These are phyloP conservation scores for Heliconius charithonia DNA, from an alignment of 2,888 invertebrate species.

Conservation along the genomic window DNA sequence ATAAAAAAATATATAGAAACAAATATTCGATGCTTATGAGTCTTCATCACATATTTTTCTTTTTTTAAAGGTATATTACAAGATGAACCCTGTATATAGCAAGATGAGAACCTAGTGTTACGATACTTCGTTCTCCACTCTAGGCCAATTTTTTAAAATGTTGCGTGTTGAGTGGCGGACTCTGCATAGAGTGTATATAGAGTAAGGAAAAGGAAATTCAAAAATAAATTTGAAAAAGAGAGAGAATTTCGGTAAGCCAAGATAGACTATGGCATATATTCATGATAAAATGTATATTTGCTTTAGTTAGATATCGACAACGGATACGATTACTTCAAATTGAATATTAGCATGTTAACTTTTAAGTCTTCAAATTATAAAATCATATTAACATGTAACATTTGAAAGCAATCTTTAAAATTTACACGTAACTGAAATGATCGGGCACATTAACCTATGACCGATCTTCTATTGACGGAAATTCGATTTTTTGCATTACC, in stretches of 20 bases:
- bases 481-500: background rate
- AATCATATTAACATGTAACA: background rate
- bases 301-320: background rate
- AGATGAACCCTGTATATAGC: background rate
- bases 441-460: conserved; percentile 7
- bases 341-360: background rate
- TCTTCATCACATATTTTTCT: background rate
- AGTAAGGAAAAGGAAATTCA: background rate
- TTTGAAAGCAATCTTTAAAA: conserved; percentile 6
- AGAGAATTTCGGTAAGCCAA: background rate
- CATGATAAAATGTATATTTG: too few species aligned
- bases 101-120: background rate
- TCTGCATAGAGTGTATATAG: too few species aligned
- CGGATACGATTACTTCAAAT: background rate
- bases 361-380: background rate
- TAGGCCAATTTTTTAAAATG: background rate
- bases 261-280: too few species aligned
- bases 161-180: background rate
- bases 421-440: conserved; percentile 6
- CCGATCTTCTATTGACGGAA: background rate
- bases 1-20: background rate
- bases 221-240: too few species aligned
- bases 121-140: background rate
- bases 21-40: background rate
- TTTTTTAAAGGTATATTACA: too few species aligned